Percentiles rank a stretch among this genome's conserved stretches.
Conservation (phyloP, 2,888 invertebrate genomes). For the Euproctis similis region DNA sequence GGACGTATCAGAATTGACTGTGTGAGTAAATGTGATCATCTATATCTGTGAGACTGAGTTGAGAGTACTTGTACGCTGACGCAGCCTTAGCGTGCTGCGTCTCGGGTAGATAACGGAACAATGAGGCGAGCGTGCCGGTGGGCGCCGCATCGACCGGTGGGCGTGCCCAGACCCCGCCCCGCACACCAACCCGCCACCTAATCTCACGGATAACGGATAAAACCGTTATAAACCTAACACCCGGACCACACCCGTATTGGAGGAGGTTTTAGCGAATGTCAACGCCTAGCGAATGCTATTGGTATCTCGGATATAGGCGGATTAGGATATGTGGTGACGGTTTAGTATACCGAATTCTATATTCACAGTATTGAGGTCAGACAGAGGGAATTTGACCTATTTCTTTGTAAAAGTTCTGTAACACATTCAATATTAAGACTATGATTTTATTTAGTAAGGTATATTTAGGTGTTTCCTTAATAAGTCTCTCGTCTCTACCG, state of each 20-base stretch:
- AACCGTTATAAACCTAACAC: no score
- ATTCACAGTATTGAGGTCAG: slow-evolving; percentile 13
- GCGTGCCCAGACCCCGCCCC: slow-evolving; percentile 69
- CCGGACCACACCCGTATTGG: slow-evolving; percentile 57
- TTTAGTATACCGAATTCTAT: slow-evolving; percentile 26
- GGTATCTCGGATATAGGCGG: slow-evolving; percentile 61
- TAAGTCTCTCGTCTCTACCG: no score
- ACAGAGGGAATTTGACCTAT: no score
- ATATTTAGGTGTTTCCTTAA: no score
- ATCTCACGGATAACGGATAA: slow-evolving; percentile 73
- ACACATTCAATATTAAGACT: no score
- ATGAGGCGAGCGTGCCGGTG: slow-evolving; percentile 44
- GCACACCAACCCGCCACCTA: slow-evolving; percentile 61
- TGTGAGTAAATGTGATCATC: not conserved
- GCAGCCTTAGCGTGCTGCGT: slow-evolving; percentile 52
- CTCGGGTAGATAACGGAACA: slow-evolving; percentile 69
- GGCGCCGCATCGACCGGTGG: slow-evolving; percentile 66
- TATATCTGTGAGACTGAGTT: slow-evolving; percentile 59
- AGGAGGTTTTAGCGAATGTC: slow-evolving; percentile 60
- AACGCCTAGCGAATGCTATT: slow-evolving; percentile 62
- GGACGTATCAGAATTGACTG: no score
- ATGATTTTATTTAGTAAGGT: no score
- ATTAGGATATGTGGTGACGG: slow-evolving; percentile 56
- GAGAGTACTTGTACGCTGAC: no score
- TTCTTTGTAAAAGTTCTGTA: no score